Evolutionary conservation across 2,888 invertebrate genomes (phyloP).

Genomic region (Venusia cambrica): DNA sequence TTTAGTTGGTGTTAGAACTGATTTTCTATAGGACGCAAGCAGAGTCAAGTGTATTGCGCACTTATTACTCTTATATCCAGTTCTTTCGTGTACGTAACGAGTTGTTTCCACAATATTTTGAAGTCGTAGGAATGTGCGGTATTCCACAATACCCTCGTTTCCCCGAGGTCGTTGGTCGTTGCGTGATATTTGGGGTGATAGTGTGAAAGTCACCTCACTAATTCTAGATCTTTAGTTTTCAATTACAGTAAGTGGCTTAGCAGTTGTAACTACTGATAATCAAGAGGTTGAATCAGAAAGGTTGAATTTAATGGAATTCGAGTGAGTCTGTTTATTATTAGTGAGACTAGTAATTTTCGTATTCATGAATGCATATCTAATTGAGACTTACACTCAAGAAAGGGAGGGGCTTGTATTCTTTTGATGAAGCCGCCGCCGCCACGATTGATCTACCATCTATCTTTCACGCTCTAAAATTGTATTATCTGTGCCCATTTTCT

Average conservation of each 20-base stretch:
- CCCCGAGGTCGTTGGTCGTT: constrained; percentile 20
- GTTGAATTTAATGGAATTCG: neutral
- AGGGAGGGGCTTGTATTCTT: too few species aligned
- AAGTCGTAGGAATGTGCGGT: constrained; percentile 18
- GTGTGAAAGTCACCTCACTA: constrained; percentile 27
- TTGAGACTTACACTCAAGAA: too few species aligned
- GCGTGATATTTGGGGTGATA: constrained; percentile 23
- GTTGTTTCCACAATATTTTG: constrained; percentile 21
- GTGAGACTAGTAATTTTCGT: too few species aligned
- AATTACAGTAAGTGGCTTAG: constrained; percentile 26
- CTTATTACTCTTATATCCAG: constrained; percentile 1
- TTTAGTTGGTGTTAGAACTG: too few species aligned
- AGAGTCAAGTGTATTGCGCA: neutral
- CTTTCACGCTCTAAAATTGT: too few species aligned
- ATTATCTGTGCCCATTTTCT: too few species aligned
- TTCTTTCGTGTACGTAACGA: constrained; percentile 6
- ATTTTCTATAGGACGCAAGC: too few species aligned
- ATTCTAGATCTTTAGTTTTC: constrained; percentile 17
- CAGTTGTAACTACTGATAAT: constrained; percentile 15
- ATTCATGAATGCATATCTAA: too few species aligned
- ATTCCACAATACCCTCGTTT: constrained; percentile 21
- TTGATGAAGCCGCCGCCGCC: too few species aligned
- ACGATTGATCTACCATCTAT: too few species aligned
- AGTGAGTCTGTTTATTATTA: too few species aligned
- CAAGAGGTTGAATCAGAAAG: constrained; percentile 15